Evolutionary conservation across 2,888 invertebrate genomes (phyloP), one percentile per base, ranked within the genome.

Genomic region (Eilema sororculum): DNA sequence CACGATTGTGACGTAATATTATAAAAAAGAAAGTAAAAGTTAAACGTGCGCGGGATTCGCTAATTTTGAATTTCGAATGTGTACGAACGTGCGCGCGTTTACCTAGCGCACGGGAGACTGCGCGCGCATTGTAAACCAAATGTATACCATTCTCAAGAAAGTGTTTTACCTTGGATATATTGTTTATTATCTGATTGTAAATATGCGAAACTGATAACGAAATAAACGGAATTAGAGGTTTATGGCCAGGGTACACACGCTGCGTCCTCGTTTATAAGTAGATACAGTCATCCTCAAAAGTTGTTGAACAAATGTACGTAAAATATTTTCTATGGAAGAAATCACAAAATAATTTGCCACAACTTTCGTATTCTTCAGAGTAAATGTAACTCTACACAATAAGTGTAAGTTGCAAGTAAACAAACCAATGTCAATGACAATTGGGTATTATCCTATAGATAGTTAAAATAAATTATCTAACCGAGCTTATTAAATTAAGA

Each of bases 91-190:
- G 90, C 89, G 84, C 82, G 69, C 73, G 77, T 84, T 83, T 89
- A 93, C 93, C 93, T 92, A 92, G 78, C 89, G 84, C 87, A 87
- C 87, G 84, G 86, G 76, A 73, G 78, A 93, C 92, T 93, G 91
- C 84, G 85, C 83, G 78, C 78, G 75, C 68, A 28, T 37, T 22
- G 41, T 10, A 57, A 80, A 84, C 84, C 79, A 80, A 64, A 64
- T 25, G 64, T 52, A 64, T 85, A 83, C 86, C 81, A 85, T 69
- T 67, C 25, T 68, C 63, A 62, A 62, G 58, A 71, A 65, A 58
- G 30, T 65, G 24, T 30, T 52, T 66, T 72, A 59, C 62, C 68
- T 66, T 63, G 64, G 61, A 33, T 24, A 52, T n/a, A 30, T 25
- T 63, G 9, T 62, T 46, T 56, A n/a, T 65, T 52, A 68, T 69